Conservation (phyloP, 2,888 invertebrate genomes). For the Myathropa florea region DNA sequence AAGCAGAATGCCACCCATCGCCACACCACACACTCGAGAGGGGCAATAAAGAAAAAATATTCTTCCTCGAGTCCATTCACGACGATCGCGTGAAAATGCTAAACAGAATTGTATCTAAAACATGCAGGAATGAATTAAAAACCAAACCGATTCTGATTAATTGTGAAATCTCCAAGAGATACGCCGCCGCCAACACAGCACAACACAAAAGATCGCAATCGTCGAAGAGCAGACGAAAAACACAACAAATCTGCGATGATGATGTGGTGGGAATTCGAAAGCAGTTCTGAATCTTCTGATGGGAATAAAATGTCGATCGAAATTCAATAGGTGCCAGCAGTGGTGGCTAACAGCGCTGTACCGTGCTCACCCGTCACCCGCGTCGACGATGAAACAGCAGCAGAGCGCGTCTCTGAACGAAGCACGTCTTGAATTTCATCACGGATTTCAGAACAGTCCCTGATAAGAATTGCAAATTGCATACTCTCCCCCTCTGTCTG, state of each 20-base stretch:
- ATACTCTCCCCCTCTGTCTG: neutral
- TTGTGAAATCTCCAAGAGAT: neutral
- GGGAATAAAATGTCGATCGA: constrained; percentile 33
- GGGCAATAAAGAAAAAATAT: neutral
- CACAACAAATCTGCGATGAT: neutral
- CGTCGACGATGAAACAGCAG: neutral
- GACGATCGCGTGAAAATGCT: neutral
- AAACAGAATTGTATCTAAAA: neutral
- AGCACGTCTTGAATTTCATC: constrained; percentile 42
- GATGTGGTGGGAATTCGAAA: constrained; percentile 2
- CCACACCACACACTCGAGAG: neutral
- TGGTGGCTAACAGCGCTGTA: too few species aligned
- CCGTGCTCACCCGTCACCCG: too few species aligned
- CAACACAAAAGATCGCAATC: neutral
- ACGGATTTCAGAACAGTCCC: constrained; percentile 17
- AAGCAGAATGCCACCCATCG: constrained; percentile 16
- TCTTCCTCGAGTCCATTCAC: neutral
- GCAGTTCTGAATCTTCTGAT: neutral
- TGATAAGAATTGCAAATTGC: constrained; percentile 54
- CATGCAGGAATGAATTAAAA: constrained; percentile 14
- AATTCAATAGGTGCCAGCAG: constrained; percentile 31
- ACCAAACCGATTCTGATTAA: constrained; percentile 9
- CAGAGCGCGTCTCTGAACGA: neutral
- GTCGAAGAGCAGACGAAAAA: neutral
- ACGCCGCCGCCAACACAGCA: neutral